Evolutionary conservation across 2,797 vertebrate species (phyloP).

Genomic region (Salarias fasciatus): DNA sequence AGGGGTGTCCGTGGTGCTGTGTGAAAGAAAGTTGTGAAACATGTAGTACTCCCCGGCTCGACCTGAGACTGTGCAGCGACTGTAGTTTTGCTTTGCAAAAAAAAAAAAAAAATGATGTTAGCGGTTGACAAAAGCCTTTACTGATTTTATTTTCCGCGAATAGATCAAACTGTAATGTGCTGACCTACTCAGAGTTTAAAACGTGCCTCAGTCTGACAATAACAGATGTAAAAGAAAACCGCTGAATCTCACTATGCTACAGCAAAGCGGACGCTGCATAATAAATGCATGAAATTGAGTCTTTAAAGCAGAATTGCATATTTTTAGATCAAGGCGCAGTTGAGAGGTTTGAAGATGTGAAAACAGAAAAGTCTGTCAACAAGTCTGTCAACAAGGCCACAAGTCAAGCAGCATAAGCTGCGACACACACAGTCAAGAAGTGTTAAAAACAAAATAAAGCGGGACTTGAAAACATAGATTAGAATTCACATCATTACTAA

Average conservation of each 20-base stretch:
- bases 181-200: neutral
- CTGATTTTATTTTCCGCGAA: neutral
- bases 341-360: constrained; percentile 3
- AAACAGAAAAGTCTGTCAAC: constrained; percentile 38
- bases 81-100: constrained; percentile 1
- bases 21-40: neutral
- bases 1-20: neutral
- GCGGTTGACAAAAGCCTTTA: constrained; percentile 1
- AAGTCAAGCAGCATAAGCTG: constrained; percentile 5
- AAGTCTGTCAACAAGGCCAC: constrained; percentile 34
- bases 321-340: constrained; percentile 30
- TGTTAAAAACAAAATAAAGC: neutral
- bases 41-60: neutral
- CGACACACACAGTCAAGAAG: neutral
- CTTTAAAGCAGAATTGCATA: constrained; percentile 20
- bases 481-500: neutral
- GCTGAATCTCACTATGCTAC: constrained; percentile 1
- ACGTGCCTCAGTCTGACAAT: constrained; percentile 1
- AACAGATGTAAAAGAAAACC: constrained; percentile 7
- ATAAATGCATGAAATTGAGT: constrained; percentile 14
- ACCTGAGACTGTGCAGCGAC: neutral
- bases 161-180: neutral
- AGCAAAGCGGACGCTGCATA: constrained; percentile 25
- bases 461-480: neutral
- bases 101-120: constrained; percentile 5